Evolutionary conservation across 2,888 invertebrate species (phyloP), one percentile per base, ranked within the genome.

Genomic region (Invenusta paracnida): DNA sequence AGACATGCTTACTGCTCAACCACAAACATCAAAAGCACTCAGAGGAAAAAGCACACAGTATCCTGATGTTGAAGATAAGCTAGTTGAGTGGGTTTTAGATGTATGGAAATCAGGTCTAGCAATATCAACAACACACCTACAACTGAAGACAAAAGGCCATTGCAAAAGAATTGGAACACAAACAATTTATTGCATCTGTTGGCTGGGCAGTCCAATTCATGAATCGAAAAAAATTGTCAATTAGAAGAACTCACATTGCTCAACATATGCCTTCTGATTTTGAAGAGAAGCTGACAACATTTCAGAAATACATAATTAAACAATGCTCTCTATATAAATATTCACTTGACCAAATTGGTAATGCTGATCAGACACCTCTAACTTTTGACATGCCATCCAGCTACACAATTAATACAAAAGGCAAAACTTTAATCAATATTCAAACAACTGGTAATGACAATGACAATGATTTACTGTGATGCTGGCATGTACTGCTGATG

Each of bases 361-460:
- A 87, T 84, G 87, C 84, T 5, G 86, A 87, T 73, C 87, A 86
- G 67, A 87, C 86, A 1, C 85, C 87, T 13, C 81, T 87, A 0
- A 86, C 87, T 0, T 86, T 87, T 67, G 87, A 87, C 81, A 13
- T 86, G 27, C 79, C 86, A 2, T 85, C n/a, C 11, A 28, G 13
- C 5, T 85, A 84, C 2, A 86, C 85, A n/a, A 81, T 85, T 27
- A 25, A 25, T 23, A 85, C 25, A 1, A 85, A 85, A 23, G 66
- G 85, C 23, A 0, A 23, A 79, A 79, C 25, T 23, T 73, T 84
- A 13, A 30, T 86, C 13, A 67, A n/a, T 0, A 0, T 86, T 27
- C 29, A 30, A 28, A 29, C 86, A n/a, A 86, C 85, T 67, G 86
- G 86, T 2, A 86, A 86, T 29, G 86, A 86, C 13, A 86, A 86